phyloP scores from a whole-genome alignment of 2,888 invertebrate genomes.

The Phoronis australis region DNA sequence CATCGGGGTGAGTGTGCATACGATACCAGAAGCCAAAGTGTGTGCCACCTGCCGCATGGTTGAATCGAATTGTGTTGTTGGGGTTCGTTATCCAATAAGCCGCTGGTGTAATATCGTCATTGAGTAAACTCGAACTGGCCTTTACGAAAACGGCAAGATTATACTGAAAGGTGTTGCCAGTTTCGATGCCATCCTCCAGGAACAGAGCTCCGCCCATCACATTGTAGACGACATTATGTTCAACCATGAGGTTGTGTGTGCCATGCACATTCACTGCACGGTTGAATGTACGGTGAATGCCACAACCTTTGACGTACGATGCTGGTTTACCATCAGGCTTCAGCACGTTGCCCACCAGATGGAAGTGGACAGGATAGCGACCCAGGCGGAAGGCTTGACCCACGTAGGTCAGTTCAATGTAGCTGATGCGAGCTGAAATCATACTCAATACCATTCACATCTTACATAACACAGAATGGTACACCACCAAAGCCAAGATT shows the following conservation, averaged over 20 bases:
- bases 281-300: conserved; percentile 17
- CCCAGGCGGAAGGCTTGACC: conserved; percentile 29
- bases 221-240: conserved; percentile 21
- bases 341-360: conserved; percentile 21
- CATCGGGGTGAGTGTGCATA: conserved; percentile 23
- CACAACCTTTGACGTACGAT: conserved; percentile 19
- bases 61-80: conserved; percentile 20
- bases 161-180: conserved; percentile 17
- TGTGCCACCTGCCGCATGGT: conserved; percentile 23
- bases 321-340: not conserved
- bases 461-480: too few relatives aligned
- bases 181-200: conserved; percentile 24
- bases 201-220: conserved; percentile 26
- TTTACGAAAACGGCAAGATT: conserved; percentile 17
- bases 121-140: conserved; percentile 19
- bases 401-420: conserved; percentile 17
- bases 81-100: conserved; percentile 24
- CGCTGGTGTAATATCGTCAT: conserved; percentile 28
- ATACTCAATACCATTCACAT: too few relatives aligned
- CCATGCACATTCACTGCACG: conserved; percentile 28
- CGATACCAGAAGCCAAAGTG: conserved; percentile 28
- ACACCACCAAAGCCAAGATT: too few relatives aligned
- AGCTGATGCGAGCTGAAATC: not conserved
- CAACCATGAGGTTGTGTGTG: conserved; percentile 22
- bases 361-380: conserved; percentile 29